Percentiles rank a stretch among this genome's conserved stretches.
Evolutionary conservation across 2,888 invertebrate species (phyloP).

Genomic region (Hetaerina titia): DNA sequence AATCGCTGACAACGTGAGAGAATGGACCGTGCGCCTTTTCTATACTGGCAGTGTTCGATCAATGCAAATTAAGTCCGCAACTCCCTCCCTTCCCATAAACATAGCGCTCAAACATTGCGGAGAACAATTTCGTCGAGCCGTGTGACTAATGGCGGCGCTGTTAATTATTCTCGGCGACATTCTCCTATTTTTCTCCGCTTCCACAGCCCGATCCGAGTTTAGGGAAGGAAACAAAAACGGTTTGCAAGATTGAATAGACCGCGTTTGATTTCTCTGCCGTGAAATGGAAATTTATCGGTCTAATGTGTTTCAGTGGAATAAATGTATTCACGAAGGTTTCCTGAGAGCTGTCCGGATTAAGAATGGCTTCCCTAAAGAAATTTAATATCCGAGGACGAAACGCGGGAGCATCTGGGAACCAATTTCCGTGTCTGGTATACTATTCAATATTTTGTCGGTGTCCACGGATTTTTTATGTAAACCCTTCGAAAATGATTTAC

Average conservation of each 20-base stretch:
- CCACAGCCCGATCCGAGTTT: neutral
- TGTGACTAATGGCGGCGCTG: neutral
- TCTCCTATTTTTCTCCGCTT: neutral
- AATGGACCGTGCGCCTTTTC: neutral
- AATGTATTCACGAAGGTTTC: neutral
- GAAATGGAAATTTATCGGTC: neutral
- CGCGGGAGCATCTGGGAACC: too few species aligned
- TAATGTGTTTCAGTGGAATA: neutral
- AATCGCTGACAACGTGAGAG: neutral
- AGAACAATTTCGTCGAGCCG: neutral
- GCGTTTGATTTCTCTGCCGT: neutral
- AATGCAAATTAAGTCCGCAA: neutral
- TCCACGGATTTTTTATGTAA: too few species aligned
- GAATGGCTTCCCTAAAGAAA: neutral
- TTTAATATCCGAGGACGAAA: neutral
- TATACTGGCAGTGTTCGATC: neutral
- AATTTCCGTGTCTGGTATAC: too few species aligned
- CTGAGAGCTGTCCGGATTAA: neutral
- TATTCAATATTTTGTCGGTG: too few species aligned
- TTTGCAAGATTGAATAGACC: neutral
- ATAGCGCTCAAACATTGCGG: neutral
- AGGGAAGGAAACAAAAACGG: neutral
- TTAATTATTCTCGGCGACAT: neutral
- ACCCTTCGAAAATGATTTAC: too few species aligned
- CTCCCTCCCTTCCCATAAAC: neutral